phyloP scores from a whole-genome alignment of 2,797 vertebrate species.

The Prionace glauca region DNA sequence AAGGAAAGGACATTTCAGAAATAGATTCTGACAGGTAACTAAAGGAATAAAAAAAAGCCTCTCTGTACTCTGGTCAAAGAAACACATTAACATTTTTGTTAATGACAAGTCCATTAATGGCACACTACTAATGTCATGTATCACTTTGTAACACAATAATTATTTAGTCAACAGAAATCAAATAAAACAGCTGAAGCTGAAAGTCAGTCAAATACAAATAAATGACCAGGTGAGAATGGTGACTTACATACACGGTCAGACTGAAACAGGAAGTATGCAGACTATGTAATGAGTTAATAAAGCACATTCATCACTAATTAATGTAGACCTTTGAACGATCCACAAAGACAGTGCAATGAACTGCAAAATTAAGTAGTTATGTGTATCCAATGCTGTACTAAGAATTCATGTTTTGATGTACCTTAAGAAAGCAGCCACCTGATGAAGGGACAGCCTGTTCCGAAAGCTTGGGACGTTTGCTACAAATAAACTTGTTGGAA shows the following conservation, averaged over 20 bases:
- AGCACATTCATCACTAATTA: constrained; percentile 27
- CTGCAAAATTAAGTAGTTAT: neutral
- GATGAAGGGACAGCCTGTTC: no score
- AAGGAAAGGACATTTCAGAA: neutral
- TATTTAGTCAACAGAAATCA: neutral
- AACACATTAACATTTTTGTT: neutral
- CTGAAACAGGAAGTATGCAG: constrained; percentile 20
- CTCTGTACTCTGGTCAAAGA: neutral
- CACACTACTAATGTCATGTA: neutral
- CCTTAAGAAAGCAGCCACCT: neutral
- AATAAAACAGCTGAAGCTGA: neutral
- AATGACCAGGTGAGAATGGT: neutral
- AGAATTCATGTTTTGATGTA: neutral
- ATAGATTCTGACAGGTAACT: neutral
- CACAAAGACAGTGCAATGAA: neutral
- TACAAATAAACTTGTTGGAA: no score
- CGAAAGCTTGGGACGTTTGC: no score
- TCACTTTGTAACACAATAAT: neutral
- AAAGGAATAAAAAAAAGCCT: neutral
- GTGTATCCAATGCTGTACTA: neutral
- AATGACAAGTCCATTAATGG: neutral
- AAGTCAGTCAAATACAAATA: neutral
- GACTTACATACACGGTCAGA: neutral
- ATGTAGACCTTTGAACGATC: constrained; percentile 20
- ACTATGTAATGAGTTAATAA: constrained; percentile 20